Evolutionary conservation across 2,113 vertebrate genomes (phyloP).

Genomic region (Varanus komodoensis): DNA sequence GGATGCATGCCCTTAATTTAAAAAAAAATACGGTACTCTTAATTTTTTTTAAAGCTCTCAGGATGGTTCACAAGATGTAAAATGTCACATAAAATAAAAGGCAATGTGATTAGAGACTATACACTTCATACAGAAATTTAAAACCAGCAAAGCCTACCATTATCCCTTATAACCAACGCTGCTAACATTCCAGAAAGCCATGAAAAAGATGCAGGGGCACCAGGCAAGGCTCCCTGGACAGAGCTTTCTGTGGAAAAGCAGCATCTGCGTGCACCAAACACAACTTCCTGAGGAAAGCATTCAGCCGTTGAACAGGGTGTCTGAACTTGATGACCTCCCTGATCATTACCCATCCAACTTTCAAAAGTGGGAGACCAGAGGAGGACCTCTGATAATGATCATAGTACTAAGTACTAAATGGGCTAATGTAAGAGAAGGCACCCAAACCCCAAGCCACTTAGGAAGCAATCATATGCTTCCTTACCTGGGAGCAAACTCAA

Average conservation of each 20-base stretch:
- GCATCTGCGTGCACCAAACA: neutral
- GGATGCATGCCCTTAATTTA: neutral
- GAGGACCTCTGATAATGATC: neutral
- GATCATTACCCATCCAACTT: neutral
- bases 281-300: neutral
- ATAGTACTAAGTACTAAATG: too few relatives aligned
- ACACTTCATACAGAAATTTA: neutral
- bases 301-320: neutral
- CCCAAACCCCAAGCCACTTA: neutral
- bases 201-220: neutral
- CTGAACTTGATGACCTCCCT: neutral
- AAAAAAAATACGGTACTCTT: neutral
- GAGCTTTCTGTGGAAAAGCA: neutral
- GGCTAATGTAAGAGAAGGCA: neutral
- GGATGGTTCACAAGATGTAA: neutral
- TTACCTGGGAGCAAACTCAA: neutral
- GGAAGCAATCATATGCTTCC: neutral
- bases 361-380: neutral
- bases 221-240: neutral
- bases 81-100: neutral
- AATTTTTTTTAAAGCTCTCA: neutral
- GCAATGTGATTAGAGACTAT: neutral
- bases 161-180: neutral
- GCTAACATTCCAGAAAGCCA: neutral
- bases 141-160: neutral